phyloP scores from a whole-genome alignment of 2,113 vertebrate genomes.

The Mesocricetus auratus region DNA sequence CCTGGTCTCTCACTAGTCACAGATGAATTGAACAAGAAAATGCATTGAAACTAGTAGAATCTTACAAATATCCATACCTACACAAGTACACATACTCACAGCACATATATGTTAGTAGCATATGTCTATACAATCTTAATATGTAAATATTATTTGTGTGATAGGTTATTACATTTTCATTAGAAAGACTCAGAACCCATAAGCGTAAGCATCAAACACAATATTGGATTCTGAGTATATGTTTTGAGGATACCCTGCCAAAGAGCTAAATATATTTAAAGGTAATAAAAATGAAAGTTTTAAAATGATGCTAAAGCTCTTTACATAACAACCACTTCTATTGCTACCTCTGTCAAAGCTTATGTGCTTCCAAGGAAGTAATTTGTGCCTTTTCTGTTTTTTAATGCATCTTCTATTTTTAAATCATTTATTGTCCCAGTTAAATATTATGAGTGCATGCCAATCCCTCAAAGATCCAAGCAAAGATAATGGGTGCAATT shows the following conservation, averaged over 20 bases:
- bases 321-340: slow-evolving; percentile 55
- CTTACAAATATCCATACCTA: not conserved
- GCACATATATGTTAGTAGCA: not conserved
- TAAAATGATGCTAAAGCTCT: slow-evolving; percentile 47
- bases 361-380: slow-evolving; percentile 68
- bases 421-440: slow-evolving; percentile 72
- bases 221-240: slow-evolving; percentile 37
- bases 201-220: not conserved
- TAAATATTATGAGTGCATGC: slow-evolving; percentile 72
- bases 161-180: slow-evolving; percentile 3
- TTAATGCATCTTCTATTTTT: slow-evolving; percentile 77
- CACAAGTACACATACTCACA: not conserved
- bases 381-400: slow-evolving; percentile 70
- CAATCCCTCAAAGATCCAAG: slow-evolving; percentile 61
- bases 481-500: slow-evolving; percentile 71
- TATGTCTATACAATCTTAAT: not conserved
- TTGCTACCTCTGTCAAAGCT: slow-evolving; percentile 66
- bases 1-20: not conserved
- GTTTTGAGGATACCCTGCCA: not conserved
- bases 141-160: not conserved
- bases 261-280: slow-evolving; percentile 62
- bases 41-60: not conserved
- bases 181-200: not conserved
- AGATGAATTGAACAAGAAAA: not conserved
- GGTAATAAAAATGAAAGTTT: slow-evolving; percentile 53